Evolutionary conservation across 2,888 invertebrate genomes (phyloP).

Genomic region (Chaetoderma sp.): DNA sequence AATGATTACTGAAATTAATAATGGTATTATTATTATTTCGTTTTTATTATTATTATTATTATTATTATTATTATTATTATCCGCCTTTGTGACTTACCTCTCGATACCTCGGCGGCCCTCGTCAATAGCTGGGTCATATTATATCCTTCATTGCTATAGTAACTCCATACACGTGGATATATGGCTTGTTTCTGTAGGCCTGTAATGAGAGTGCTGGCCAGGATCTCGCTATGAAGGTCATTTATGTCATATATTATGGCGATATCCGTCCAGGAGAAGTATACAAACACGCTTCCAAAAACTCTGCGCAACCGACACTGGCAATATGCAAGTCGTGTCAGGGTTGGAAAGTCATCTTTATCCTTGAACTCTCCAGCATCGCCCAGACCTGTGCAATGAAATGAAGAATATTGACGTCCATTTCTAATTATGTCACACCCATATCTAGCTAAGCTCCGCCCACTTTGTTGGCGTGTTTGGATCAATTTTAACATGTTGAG

Average conservation of each 20-base stretch:
- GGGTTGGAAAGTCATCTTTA: conserved; percentile 49
- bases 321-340: conserved; percentile 56
- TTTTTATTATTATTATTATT: no score
- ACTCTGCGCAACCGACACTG: conserved; percentile 54
- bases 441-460: no score
- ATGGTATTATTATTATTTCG: no score
- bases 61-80: no score
- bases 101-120: conserved; percentile 32
- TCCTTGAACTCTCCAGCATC: conserved; percentile 48
- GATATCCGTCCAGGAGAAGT: conserved; percentile 48
- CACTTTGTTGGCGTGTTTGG: no score
- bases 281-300: conserved; percentile 44
- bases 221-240: conserved; percentile 39
- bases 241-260: conserved; percentile 48
- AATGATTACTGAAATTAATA: no score
- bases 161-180: conserved; percentile 40
- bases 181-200: conserved; percentile 38
- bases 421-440: no score
- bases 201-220: conserved; percentile 42
- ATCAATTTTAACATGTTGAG: no score
- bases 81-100: no score
- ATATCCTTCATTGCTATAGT: conserved; percentile 34
- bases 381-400: conserved; percentile 45
- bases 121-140: conserved; percentile 28
- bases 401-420: no score